Base-by-base conservation (phyloP, 2,113 vertebrate genomes). In the Passerina amoena region DNA sequence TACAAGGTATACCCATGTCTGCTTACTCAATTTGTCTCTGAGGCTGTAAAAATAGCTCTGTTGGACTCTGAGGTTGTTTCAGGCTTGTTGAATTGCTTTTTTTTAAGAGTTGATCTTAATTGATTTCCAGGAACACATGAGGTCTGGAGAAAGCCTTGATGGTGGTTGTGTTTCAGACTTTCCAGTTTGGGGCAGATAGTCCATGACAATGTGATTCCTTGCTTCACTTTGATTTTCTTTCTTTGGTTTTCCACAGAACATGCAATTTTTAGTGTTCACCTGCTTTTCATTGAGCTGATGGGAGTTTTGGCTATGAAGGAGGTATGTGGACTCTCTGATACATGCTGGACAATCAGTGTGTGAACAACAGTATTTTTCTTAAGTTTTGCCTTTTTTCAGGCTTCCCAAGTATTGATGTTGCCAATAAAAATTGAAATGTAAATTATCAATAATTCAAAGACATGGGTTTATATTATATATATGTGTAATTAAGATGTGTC, bases 341-440 rank as follows among this genome's bases (percentile, higher is more conserved):
- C 3, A 5, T 0, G 0, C 7, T 79, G 22, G 31, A 28, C 11
- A 31, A 44, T 1, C 5, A 23, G 1, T 6, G 5, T 6, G 9
- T 38, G 30, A 31, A 17, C 9, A 4, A 64, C 2, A 35, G 1
- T 47, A 6, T 23, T 77, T 76, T 66, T 73, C 38, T 56, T 37
- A 38, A 65, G 13, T 82, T 78, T 85, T 82, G 6, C 9, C 8
- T 70, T 61, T 30, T 30, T 33, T 73, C 63, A 73, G 16, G 27
- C 7, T 28, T 91, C 16, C 25, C 61, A 12, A 13, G 6, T 63
- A 78, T 14, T 0, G 0, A 4, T 53, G 20, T 23, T 60, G 9
- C 37, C 11, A 22, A 31, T n/a, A 65, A 53, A 88, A 82, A 64
- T 3, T 5, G 9, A 42, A 65, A 54, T 76, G 11, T 64, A 64